Evolutionary conservation across 1,140 invertebrate genomes (phyloP).

Genomic region (Acromyrmex heyeri): DNA sequence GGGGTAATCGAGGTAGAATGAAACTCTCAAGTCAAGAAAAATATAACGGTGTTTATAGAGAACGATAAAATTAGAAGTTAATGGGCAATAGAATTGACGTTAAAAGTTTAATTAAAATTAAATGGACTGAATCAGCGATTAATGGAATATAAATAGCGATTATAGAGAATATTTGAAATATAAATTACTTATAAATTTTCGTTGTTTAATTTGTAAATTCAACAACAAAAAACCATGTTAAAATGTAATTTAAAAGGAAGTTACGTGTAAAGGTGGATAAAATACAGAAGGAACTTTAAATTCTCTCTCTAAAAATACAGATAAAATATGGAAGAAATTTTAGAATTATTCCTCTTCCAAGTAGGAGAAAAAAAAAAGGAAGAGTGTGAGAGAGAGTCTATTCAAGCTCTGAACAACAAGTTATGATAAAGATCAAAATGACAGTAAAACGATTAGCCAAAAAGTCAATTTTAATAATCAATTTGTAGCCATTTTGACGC

Average conservation of each 20-base stretch:
- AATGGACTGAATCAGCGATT: neutral
- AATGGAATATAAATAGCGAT: neutral
- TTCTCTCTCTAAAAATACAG: neutral
- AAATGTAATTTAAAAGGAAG: neutral
- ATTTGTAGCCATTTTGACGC: no score
- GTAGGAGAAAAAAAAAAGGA: no score
- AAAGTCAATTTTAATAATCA: no score
- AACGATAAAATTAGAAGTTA: conserved; percentile 20
- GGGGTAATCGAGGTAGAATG: conserved; percentile 14
- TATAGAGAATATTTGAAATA: neutral
- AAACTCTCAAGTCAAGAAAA: conserved; percentile 21
- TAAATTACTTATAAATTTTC: neutral
- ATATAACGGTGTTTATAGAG: conserved; percentile 9
- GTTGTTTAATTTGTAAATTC: neutral
- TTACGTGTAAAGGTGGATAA: neutral
- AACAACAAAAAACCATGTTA: neutral
- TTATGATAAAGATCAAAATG: no score
- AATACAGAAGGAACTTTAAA: neutral
- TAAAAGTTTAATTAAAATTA: conserved; percentile 4
- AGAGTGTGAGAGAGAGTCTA: no score
- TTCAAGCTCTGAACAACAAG: no score
- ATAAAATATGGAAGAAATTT: neutral
- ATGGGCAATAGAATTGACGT: conserved; percentile 11
- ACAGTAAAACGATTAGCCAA: no score
- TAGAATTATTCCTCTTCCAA: neutral